Conservation (phyloP, 2,113 vertebrate genomes). For the Austrofundulus limnaeus region DNA sequence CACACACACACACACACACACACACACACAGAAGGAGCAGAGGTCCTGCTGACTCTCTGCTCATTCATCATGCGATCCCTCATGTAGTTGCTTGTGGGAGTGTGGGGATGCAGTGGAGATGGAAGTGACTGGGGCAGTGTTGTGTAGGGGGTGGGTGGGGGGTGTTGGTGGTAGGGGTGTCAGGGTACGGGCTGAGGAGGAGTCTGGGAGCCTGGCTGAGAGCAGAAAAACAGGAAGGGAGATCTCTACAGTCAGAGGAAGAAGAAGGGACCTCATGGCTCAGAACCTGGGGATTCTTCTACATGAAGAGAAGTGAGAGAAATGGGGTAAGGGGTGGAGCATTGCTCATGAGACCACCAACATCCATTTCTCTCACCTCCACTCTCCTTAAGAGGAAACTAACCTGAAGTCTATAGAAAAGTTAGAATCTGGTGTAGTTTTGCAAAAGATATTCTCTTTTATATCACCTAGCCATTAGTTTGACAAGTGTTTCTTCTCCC, state of each 20-base stretch:
- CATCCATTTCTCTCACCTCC: not conserved
- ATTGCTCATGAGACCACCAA: constrained; percentile 24
- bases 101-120: constrained; percentile 82
- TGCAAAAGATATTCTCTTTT: not conserved
- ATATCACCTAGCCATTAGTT: constrained; percentile 10
- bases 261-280: constrained; percentile 37
- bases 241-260: constrained; percentile 13
- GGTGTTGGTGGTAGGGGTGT: constrained; percentile 33
- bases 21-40: too few relatives aligned
- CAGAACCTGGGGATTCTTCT: constrained; percentile 41
- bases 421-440: constrained; percentile 15
- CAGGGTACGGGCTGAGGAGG: constrained; percentile 30
- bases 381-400: not conserved
- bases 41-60: constrained; percentile 81
- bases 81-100: constrained; percentile 88
- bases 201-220: constrained; percentile 28
- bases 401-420: not conserved
- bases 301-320: constrained; percentile 20
- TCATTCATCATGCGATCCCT: constrained; percentile 91
- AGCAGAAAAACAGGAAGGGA: constrained; percentile 23
- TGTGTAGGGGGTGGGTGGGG: constrained; percentile 71
- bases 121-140: constrained; percentile 76
- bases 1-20: too few relatives aligned
- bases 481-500: constrained; percentile 39
- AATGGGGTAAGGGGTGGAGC: not conserved